Percentiles rank a stretch among this genome's conserved stretches.
Conservation (phyloP, 1,140 invertebrate genomes). For the Pectinophora gossypiella region DNA sequence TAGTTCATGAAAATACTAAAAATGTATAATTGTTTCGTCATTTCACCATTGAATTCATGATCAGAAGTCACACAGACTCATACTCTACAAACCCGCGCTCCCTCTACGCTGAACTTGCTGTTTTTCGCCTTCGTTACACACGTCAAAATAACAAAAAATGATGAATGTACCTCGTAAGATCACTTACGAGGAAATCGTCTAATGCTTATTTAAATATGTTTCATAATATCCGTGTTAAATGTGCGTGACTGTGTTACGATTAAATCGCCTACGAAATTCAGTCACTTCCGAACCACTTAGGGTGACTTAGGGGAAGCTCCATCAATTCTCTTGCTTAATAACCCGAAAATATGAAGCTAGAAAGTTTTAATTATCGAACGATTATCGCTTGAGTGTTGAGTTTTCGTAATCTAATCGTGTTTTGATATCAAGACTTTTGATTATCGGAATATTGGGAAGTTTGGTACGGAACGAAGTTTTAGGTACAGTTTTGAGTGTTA, state of each 20-base stretch:
- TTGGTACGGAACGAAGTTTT: too few species aligned
- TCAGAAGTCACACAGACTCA: not conserved
- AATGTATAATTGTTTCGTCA: not conserved
- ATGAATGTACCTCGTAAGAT: constrained; percentile 27
- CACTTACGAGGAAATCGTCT: constrained; percentile 46
- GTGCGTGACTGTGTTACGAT: too few species aligned
- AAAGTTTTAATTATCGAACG: constrained; percentile 58
- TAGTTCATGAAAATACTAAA: too few species aligned
- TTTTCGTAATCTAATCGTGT: not conserved
- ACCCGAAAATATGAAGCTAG: constrained; percentile 52
- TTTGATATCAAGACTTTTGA: not conserved
- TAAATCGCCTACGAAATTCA: too few species aligned
- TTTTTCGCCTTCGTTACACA: constrained; percentile 67
- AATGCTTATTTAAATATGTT: constrained; percentile 57
- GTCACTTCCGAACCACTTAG: too few species aligned
- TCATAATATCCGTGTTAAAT: constrained; percentile 20
- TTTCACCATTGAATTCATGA: too few species aligned
- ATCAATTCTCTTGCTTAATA: constrained; percentile 45
- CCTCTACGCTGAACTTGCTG: constrained; percentile 44
- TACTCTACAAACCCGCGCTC: not conserved
- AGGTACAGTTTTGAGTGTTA: too few species aligned
- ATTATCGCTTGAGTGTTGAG: constrained; percentile 40
- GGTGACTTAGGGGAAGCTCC: too few species aligned
- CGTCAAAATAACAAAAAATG: constrained; percentile 65
- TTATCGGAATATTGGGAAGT: too few species aligned